These are phyloP conservation scores for Idaea straminata DNA, from an alignment of 2,888 invertebrate genomes.

Conservation along the genomic window DNA sequence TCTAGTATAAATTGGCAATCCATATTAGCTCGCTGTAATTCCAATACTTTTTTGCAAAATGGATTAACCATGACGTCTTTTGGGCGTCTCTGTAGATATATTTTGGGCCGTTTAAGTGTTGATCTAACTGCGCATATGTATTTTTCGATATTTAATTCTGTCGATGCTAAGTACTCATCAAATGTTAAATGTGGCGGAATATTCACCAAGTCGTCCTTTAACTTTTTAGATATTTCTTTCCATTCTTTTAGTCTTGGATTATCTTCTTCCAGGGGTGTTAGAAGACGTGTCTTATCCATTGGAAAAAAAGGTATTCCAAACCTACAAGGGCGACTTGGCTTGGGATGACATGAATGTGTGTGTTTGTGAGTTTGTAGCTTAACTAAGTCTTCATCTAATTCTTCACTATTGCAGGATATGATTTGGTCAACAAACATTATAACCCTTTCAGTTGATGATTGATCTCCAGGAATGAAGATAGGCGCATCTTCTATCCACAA, in stretches of 20 bases:
- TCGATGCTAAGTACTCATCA: conserved; percentile 16
- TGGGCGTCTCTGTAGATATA: conserved; percentile 15
- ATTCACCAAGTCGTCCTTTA: conserved; percentile 11
- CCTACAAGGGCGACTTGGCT: conserved; percentile 22
- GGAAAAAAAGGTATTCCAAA: conserved; percentile 28
- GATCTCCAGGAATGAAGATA: conserved; percentile 22
- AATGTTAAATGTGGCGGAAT: conserved; percentile 16
- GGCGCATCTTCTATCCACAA: conserved; percentile 38
- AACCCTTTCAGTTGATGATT: conserved; percentile 15
- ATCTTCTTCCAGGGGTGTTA: conserved; percentile 1
- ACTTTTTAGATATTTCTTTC: conserved; percentile 13
- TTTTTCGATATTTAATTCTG: conserved; percentile 15
- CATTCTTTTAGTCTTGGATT: conserved; percentile 11
- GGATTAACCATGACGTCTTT: conserved; percentile 25
- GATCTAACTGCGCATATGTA: conserved; percentile 26
- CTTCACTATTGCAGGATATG: conserved; percentile 24
- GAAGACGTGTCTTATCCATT: conserved; percentile 18
- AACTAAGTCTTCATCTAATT: conserved; percentile 17
- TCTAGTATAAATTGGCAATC: conserved; percentile 44
- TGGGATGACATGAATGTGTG: conserved; percentile 25
- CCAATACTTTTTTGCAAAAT: conserved; percentile 28
- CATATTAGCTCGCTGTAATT: conserved; percentile 39
- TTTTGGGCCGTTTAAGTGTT: conserved; percentile 22
- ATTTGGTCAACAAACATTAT: conserved; percentile 24
- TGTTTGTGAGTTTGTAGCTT: conserved; percentile 18